phyloP scores from a whole-genome alignment of 2,888 invertebrate genomes.

The Teleogryllus oceanicus region DNA sequence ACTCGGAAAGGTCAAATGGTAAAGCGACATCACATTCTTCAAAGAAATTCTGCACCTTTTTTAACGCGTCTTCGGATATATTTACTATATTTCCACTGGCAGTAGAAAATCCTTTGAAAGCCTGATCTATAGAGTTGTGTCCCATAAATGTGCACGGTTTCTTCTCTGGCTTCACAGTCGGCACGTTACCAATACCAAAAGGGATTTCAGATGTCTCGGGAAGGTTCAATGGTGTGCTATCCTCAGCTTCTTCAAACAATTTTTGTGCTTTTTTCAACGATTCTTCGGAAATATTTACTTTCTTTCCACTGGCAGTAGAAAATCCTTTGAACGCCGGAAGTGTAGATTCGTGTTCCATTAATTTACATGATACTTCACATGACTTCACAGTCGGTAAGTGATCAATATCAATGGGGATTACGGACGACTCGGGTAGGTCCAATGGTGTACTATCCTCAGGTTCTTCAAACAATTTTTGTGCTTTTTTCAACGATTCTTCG shows the following conservation, averaged over 20 bases:
- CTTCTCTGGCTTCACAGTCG: no score
- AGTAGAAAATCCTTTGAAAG: no score
- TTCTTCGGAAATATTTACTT: slow-evolving; percentile 45
- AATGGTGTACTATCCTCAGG: background rate
- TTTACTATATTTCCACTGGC: slow-evolving; percentile 42
- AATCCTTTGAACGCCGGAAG: slow-evolving; percentile 40
- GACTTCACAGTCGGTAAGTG: no score
- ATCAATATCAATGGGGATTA: no score
- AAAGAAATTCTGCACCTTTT: no score
- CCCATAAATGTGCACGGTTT: no score
- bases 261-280: slow-evolving; percentile 43
- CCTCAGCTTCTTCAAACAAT: slow-evolving; percentile 41
- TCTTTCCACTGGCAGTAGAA: slow-evolving; percentile 46
- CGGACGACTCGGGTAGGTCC: no score
- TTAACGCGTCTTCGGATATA: slow-evolving; percentile 36
- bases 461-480: slow-evolving; percentile 44
- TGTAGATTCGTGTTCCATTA: slow-evolving; percentile 27
- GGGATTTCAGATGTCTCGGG: no score
- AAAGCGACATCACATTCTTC: no score
- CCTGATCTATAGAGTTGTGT: background rate
- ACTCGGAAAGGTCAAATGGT: no score
- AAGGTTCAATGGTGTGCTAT: slow-evolving; percentile 12
- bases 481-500: slow-evolving; percentile 42
- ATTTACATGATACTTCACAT: no score
- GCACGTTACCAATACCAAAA: no score